A percentile compares a stretch with the other conserved stretches of the same genome.
Conservation (phyloP, 2,888 invertebrate species). For the Cheilosia soror region DNA sequence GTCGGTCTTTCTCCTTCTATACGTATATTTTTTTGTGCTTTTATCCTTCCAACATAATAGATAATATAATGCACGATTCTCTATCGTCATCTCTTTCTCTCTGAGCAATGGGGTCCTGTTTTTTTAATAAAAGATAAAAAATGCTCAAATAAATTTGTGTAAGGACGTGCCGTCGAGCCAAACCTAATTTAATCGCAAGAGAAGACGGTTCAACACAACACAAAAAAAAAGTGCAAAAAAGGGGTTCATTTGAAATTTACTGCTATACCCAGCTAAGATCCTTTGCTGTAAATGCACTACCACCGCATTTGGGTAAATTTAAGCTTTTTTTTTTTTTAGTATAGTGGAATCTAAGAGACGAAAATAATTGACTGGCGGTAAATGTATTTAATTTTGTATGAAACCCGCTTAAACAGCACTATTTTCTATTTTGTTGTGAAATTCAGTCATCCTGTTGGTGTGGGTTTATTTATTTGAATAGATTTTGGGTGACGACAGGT, state of each 20-base stretch:
- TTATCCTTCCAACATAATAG: slow-evolving; percentile 20
- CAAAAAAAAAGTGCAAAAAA: slow-evolving; percentile 28
- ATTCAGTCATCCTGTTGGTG: slow-evolving; percentile 6
- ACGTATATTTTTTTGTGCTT: neutral
- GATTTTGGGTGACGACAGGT: neutral
- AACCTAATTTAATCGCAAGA: slow-evolving; percentile 66
- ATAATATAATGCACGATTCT: slow-evolving; percentile 58
- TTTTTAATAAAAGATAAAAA: slow-evolving; percentile 56
- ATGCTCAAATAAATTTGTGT: slow-evolving; percentile 60
- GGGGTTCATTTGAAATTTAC: slow-evolving; percentile 59
- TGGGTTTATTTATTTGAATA: slow-evolving; percentile 33
- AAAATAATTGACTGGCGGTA: slow-evolving; percentile 48
- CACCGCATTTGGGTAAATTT: slow-evolving; percentile 33
- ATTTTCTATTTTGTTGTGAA: slow-evolving; percentile 9
- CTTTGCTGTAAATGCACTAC: slow-evolving; percentile 30
- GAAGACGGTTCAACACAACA: slow-evolving; percentile 22
- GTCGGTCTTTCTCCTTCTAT: neutral
- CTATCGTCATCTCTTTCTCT: slow-evolving; percentile 20
- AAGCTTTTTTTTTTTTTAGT: slow-evolving; percentile 41
- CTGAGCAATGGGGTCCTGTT: slow-evolving; percentile 6
- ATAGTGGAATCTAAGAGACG: neutral
- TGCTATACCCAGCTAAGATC: slow-evolving; percentile 1
- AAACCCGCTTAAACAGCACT: slow-evolving; percentile 19
- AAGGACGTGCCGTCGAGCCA: slow-evolving; percentile 61
- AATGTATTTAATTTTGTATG: slow-evolving; percentile 31